Evolutionary conservation across 2,888 invertebrate genomes (phyloP).

Genomic region (Falcaria lacertinaria): DNA sequence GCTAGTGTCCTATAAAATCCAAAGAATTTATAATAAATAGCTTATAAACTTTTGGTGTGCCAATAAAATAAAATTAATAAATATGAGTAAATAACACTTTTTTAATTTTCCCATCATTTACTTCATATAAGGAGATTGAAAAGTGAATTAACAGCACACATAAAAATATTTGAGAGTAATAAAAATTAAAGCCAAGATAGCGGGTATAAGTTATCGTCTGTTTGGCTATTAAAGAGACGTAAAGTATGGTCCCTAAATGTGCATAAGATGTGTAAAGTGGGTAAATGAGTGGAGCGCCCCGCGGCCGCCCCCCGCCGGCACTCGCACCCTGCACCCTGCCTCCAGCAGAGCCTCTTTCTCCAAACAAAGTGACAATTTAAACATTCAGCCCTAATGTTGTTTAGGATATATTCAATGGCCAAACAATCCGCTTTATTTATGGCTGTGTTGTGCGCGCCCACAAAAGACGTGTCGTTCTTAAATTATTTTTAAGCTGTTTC

Average conservation of each 20-base stretch:
- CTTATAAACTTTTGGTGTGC: no score
- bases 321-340: slow-evolving; percentile 30
- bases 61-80: no score
- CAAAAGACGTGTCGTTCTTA: slow-evolving; percentile 48
- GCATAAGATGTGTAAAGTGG: slow-evolving; percentile 34
- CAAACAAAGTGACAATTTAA: slow-evolving; percentile 71
- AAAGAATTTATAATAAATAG: no score
- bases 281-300: slow-evolving; percentile 37
- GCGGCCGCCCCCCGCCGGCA: slow-evolving; percentile 33
- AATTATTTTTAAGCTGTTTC: slow-evolving; percentile 62
- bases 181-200: not conserved
- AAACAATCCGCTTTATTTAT: slow-evolving; percentile 71
- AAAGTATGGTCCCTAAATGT: slow-evolving; percentile 11
- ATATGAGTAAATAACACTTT: no score
- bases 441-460: slow-evolving; percentile 59
- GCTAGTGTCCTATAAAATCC: no score
- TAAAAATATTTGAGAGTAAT: not conserved
- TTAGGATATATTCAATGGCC: slow-evolving; percentile 64
- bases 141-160: not conserved
- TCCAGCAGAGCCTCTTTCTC: slow-evolving; percentile 47
- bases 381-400: slow-evolving; percentile 74
- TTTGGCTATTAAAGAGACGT: slow-evolving; percentile 6
- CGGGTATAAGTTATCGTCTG: not conserved
- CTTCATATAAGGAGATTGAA: not conserved
- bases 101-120: not conserved